phyloP scores from a whole-genome alignment of 2,888 invertebrate species.

The Synergus japonicus region DNA sequence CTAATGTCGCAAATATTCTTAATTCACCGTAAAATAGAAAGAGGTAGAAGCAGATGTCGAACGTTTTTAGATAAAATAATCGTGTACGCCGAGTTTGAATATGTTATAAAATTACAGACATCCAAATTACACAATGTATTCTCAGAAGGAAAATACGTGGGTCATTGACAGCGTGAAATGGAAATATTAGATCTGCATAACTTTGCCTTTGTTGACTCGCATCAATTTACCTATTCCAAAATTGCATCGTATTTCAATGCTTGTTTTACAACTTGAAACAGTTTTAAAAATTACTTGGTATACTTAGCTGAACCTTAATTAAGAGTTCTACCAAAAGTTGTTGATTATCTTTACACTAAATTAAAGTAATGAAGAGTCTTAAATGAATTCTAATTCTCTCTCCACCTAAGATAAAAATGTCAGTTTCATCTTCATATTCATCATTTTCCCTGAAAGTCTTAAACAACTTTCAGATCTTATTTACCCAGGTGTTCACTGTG shows the following conservation, averaged over 20 bases:
- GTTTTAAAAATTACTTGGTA: no score
- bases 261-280: no score
- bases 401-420: no score
- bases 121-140: slow-evolving; percentile 28
- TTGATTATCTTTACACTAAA: no score
- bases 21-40: neutral
- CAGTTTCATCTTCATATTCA: neutral
- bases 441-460: slow-evolving; percentile 9
- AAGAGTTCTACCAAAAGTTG: no score
- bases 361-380: no score
- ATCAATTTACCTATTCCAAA: neutral
- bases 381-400: no score
- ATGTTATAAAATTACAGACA: slow-evolving; percentile 4
- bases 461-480: neutral
- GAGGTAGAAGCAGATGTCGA: neutral
- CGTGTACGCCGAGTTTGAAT: neutral
- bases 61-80: neutral
- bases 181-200: neutral
- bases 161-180: slow-evolving; percentile 19
- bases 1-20: neutral
- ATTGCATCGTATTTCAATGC: neutral
- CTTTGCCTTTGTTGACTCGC: neutral
- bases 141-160: slow-evolving; percentile 7
- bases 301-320: no score
- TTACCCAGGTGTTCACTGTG: slow-evolving; percentile 14